Evolutionary conservation across 92 coral and sea anemone species (phyloP).

Genomic region (Anthopleura xanthogrammica): DNA sequence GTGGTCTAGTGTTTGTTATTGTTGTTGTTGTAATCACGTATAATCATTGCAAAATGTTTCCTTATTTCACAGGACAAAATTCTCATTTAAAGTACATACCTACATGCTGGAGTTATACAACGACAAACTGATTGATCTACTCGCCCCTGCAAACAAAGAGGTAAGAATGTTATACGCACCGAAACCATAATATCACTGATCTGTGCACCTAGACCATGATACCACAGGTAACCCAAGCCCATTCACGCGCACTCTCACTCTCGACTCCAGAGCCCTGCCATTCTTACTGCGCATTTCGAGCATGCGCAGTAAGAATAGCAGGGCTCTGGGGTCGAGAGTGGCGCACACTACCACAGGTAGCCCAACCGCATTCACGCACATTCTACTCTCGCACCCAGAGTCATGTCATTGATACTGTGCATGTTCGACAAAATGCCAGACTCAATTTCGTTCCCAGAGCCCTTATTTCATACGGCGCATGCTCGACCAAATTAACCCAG

Average conservation of each 20-base stretch:
- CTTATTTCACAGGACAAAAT: constrained; percentile 61
- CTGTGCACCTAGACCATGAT: background rate
- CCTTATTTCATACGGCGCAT: too few relatives aligned
- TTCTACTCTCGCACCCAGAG: too few relatives aligned
- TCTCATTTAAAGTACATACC: constrained; percentile 73
- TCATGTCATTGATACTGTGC: too few relatives aligned
- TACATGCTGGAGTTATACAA: constrained; percentile 96
- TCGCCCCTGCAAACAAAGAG: constrained; percentile 70
- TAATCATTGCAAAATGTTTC: background rate
- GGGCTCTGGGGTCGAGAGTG: too few relatives aligned
- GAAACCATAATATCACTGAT: background rate
- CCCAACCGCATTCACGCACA: background rate
- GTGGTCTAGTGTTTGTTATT: too few relatives aligned
- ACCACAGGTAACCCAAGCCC: background rate
- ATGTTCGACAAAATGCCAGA: too few relatives aligned
- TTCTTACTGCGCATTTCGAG: too few relatives aligned
- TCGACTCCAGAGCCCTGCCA: too few relatives aligned
- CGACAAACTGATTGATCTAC: constrained; percentile 85
- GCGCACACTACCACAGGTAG: background rate
- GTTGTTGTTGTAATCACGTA: too few relatives aligned
- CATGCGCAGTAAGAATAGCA: too few relatives aligned
- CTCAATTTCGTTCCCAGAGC: too few relatives aligned
- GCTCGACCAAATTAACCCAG: too few relatives aligned
- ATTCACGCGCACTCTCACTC: background rate
- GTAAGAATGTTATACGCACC: constrained; percentile 48